phyloP scores from a whole-genome alignment of 2,888 invertebrate species.

The Hoplodrina ambigua region DNA sequence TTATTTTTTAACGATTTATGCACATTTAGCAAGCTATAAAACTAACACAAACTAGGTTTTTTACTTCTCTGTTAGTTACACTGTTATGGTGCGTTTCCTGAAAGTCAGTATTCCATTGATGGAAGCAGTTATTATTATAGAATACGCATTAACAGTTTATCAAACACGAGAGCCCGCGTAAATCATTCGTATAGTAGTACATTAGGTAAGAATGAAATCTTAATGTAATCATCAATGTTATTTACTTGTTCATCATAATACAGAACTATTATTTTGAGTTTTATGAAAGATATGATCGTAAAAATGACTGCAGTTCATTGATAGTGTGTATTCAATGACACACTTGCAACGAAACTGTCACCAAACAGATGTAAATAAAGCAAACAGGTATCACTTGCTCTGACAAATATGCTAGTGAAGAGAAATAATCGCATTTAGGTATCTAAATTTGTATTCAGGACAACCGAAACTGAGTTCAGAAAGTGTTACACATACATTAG shows the following conservation, averaged over 20 bases:
- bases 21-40: slow-evolving; percentile 7
- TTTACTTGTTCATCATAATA: neutral
- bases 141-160: slow-evolving; percentile 1
- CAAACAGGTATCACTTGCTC: slow-evolving; percentile 12
- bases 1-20: slow-evolving; percentile 10
- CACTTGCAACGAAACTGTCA: slow-evolving; percentile 7
- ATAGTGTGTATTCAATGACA: neutral
- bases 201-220: neutral
- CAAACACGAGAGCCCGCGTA: neutral
- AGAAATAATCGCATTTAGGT: slow-evolving; percentile 23
- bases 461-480: slow-evolving; percentile 58
- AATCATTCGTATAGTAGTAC: neutral
- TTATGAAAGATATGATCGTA: neutral
- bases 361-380: slow-evolving; percentile 14
- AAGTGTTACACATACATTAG: slow-evolving; percentile 66
- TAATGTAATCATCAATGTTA: neutral
- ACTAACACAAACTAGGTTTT: neutral
- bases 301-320: neutral
- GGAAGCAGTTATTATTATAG: neutral
- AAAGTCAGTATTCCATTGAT: neutral
- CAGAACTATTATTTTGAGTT: neutral
- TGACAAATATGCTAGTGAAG: slow-evolving; percentile 3
- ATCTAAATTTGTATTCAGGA: slow-evolving; percentile 65
- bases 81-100: slow-evolving; percentile 5
- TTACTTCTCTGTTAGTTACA: neutral